phyloP scores from a whole-genome alignment of 2,113 vertebrate species.

The Mesoclemmys tuberculata region DNA sequence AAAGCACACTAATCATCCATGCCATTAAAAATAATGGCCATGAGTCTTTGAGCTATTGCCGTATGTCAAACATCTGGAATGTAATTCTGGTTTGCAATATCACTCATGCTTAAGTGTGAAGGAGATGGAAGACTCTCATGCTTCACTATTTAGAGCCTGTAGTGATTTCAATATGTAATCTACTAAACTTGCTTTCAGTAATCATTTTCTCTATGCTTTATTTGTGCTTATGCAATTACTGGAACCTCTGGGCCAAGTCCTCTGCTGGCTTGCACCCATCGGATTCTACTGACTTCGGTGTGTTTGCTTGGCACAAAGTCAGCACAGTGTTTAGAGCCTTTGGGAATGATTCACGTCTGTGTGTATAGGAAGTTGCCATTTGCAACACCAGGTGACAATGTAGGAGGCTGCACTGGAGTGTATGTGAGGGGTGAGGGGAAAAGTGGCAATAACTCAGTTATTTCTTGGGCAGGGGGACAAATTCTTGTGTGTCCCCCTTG shows the following conservation, averaged over 20 bases:
- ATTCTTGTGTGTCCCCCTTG: too few species aligned
- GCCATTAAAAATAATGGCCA: conserved; percentile 47
- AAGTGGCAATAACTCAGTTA: too few species aligned
- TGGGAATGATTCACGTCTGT: neutral
- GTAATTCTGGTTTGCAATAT: conserved; percentile 47
- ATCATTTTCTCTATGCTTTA: conserved; percentile 64
- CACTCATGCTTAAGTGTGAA: conserved; percentile 2
- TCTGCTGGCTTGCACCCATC: neutral
- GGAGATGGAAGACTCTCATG: conserved; percentile 24
- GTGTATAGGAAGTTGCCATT: neutral
- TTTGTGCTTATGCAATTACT: conserved; percentile 49
- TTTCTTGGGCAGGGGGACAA: too few species aligned
- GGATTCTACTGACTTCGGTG: neutral
- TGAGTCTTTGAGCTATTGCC: conserved; percentile 46
- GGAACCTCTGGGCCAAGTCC: neutral
- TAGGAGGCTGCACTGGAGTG: neutral
- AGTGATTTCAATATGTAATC: conserved; percentile 53
- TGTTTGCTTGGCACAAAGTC: neutral
- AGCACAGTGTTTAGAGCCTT: neutral
- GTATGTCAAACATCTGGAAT: conserved; percentile 36
- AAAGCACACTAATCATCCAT: conserved; percentile 48
- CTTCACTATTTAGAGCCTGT: conserved; percentile 31
- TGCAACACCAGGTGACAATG: neutral
- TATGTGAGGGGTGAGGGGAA: too few species aligned
- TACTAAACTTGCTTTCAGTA: conserved; percentile 3